A percentile compares a stretch with the other conserved stretches of the same genome.
Conservation (phyloP, 2,113 vertebrate species). For the Ahaetulla prasina region DNA sequence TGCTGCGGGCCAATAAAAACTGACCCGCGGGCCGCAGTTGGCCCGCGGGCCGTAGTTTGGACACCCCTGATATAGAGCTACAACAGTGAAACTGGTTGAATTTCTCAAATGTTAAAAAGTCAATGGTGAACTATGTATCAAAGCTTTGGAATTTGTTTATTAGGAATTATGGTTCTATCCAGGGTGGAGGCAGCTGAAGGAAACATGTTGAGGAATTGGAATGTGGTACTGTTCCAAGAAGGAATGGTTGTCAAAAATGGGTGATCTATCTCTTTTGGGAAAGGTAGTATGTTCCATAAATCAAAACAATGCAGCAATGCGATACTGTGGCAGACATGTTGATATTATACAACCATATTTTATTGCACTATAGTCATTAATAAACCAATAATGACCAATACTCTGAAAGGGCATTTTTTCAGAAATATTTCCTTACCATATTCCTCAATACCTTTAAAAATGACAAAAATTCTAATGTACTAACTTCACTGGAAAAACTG, state of each 20-base stretch:
- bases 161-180: background rate
- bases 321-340: background rate
- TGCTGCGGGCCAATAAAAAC: too few species aligned
- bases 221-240: background rate
- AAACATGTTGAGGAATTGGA: background rate
- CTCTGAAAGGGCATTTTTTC: background rate
- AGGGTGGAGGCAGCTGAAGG: background rate
- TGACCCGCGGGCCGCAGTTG: too few species aligned
- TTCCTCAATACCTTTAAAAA: background rate
- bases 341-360: background rate
- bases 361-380: background rate
- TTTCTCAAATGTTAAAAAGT: background rate
- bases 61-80: too few species aligned
- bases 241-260: background rate
- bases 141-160: background rate
- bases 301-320: background rate
- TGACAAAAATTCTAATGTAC: background rate
- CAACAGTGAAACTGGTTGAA: background rate
- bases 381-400: background rate
- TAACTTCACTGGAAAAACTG: background rate
- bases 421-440: background rate
- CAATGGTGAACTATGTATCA: background rate
- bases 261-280: background rate
- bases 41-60: too few species aligned
- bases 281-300: background rate